Percentiles rank a stretch among this genome's conserved stretches.
phyloP scores from a whole-genome alignment of 2,888 invertebrate genomes.

The Drosophila paranaensis region DNA sequence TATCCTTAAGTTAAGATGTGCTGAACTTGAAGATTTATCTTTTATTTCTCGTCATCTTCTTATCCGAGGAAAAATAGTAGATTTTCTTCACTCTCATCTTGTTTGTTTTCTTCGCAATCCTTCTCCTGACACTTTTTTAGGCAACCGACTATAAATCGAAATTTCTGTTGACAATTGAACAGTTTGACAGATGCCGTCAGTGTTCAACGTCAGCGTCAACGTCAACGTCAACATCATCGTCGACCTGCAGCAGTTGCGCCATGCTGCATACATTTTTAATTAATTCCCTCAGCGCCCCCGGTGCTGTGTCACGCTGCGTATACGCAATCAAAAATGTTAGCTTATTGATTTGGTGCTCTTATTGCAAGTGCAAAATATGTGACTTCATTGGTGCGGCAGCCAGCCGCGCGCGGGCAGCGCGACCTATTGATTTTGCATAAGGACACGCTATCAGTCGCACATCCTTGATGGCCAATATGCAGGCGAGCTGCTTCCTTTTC shows the following conservation, averaged over 20 bases:
- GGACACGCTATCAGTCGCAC: conserved; percentile 9
- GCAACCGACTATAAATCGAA: background rate
- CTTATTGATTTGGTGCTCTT: conserved; percentile 43
- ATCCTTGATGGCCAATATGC: conserved; percentile 53
- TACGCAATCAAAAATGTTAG: conserved; percentile 55
- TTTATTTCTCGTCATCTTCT: background rate
- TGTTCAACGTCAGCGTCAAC: conserved; percentile 1
- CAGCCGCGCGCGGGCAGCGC: conserved; percentile 30
- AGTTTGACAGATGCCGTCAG: conserved; percentile 20
- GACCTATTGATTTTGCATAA: conserved; percentile 46
- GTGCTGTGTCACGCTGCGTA: conserved; percentile 49
- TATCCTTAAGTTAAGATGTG: no score
- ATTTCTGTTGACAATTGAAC: background rate
- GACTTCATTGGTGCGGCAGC: conserved; percentile 48
- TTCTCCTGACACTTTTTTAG: background rate
- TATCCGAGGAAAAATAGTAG: background rate
- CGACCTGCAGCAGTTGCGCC: conserved; percentile 4
- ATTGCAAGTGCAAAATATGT: conserved; percentile 13
- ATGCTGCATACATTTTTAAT: conserved; percentile 46
- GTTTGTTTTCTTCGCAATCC: background rate
- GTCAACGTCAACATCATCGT: conserved; percentile 6
- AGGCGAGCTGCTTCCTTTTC: conserved; percentile 26
- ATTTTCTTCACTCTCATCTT: background rate
- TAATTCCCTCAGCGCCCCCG: conserved; percentile 29
- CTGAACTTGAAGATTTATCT: no score